Evolutionary conservation across 2,797 vertebrate species (phyloP), one percentile per base, ranked within the genome.

Genomic region (Alfaro cultratus): DNA sequence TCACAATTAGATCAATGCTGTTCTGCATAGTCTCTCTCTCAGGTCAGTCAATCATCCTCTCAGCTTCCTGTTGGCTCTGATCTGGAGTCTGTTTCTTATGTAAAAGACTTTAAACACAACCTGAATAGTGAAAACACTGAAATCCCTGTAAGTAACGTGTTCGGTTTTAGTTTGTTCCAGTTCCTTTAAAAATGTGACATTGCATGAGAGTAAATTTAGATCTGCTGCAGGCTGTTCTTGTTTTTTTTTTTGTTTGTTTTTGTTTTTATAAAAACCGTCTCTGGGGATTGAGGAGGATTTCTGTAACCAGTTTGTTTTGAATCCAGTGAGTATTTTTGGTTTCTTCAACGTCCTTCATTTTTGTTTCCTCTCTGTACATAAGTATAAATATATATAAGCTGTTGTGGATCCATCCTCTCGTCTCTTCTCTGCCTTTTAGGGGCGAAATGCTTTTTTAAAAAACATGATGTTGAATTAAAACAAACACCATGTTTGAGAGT

Each of bases 381-480:
- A 79, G 74, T 80, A 74, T 86, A 81, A 81, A 80, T 83, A 80
- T 80, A 82, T 82, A 87, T 82, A 84, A 89, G 92, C 91, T 89
- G 91, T 95, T 94, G 90, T 91, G 83, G 75, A 87, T 92, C 80
- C 81, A 90, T 90, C 85, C 88, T 85, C 83, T 91, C 81, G 87
- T 84, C 83, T 88, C 92, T 94, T 92, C 88, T 93, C 94, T 87
- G 87, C 92, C 91, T 93, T 94, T 91, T 92, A 86, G 88, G 91
- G 88, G 86, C 87, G 39, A 91, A 90, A 91, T 79, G 91, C 89
- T 93, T 94, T 90, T 92, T 90, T 92, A 67, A 23, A 23, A 45
- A 92, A 93, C 86, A 84, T 87, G 80, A 91, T 82, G 77, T 89
- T 86, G 77, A 74, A 60, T 73, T 47, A 74, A 85, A 84, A 77